Percentiles rank a stretch among this genome's conserved stretches.
These are phyloP conservation scores for Venusia cambrica DNA, from an alignment of 2,888 invertebrate species.

Conservation along the genomic window DNA sequence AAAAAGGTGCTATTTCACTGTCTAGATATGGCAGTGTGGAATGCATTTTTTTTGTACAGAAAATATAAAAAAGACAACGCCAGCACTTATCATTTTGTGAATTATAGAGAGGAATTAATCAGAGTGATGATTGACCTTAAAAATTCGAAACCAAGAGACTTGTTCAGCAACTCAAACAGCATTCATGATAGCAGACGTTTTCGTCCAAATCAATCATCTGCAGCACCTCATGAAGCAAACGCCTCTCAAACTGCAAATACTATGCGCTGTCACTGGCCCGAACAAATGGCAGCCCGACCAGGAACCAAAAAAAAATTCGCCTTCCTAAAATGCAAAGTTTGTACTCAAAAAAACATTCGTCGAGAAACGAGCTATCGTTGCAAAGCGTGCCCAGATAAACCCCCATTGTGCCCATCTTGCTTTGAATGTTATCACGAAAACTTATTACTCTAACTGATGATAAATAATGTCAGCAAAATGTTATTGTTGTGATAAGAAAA, in stretches of 20 bases:
- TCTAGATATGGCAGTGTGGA: conserved; percentile 17
- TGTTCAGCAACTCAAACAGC: conserved; percentile 10
- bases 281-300: conserved; percentile 16
- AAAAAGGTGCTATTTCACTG: conserved; percentile 17
- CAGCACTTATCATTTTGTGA: conserved; percentile 6
- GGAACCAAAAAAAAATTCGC: conserved; percentile 13
- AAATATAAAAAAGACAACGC: conserved; percentile 9
- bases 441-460: conserved; percentile 2
- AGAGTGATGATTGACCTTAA: conserved; percentile 11
- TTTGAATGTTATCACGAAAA: conserved; percentile 10
- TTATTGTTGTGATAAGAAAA: conserved; percentile 3
- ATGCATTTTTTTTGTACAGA: conserved; percentile 6
- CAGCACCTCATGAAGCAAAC: conserved; percentile 4
- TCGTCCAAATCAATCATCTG: conserved; percentile 9
- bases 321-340: conserved; percentile 28
- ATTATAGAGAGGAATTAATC: conserved; percentile 14
- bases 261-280: conserved; percentile 26
- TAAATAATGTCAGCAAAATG: not conserved
- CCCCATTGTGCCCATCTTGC: conserved; percentile 3
- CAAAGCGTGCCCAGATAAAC: conserved; percentile 18
- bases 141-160: conserved; percentile 9
- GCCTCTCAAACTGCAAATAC: conserved; percentile 1
- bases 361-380: conserved; percentile 24
- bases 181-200: conserved; percentile 14
- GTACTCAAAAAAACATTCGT: conserved; percentile 23